These are phyloP conservation scores for Vulpes vulpes DNA, from an alignment of 2,113 vertebrate genomes.

Conservation along the genomic window DNA sequence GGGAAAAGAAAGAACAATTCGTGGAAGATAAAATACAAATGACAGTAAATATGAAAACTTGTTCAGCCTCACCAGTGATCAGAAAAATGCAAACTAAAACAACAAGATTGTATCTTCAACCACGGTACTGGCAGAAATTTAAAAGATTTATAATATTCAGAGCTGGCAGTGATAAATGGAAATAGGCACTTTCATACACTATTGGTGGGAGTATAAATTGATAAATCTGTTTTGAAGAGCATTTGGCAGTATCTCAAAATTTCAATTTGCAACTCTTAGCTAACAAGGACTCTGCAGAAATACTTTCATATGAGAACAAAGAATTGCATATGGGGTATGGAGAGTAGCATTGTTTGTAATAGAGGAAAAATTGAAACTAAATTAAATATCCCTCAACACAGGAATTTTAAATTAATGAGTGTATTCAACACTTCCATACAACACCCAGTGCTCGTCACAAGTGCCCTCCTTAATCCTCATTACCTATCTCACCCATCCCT, in stretches of 20 bases:
- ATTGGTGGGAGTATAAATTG: conserved; percentile 31
- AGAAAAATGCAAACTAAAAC: conserved; percentile 45
- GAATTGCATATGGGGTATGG: not conserved
- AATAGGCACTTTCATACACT: conserved; percentile 27
- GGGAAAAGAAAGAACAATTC: not conserved
- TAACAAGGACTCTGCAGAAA: not conserved
- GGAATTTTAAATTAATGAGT: conserved; percentile 52
- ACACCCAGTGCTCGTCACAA: not conserved
- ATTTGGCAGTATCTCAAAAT: conserved; percentile 49
- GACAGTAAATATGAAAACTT: conserved; percentile 20
- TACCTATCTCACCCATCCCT: not conserved
- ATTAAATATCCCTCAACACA: not conserved
- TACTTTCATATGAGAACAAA: conserved; percentile 33
- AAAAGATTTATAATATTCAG: conserved; percentile 48
- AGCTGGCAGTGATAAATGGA: conserved; percentile 51
- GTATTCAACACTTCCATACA: not conserved
- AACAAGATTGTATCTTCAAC: conserved; percentile 46
- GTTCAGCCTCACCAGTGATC: not conserved
- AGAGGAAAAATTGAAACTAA: conserved; percentile 20
- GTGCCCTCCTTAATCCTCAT: not conserved
- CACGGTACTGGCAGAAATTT: conserved; percentile 20
- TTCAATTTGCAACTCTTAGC: conserved; percentile 24
- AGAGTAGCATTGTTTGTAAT: conserved; percentile 7
- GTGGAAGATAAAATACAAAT: not conserved
- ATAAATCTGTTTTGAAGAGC: conserved; percentile 43